Base-by-base conservation (phyloP, 2,888 invertebrate genomes). In the Anthrax anthrax region DNA sequence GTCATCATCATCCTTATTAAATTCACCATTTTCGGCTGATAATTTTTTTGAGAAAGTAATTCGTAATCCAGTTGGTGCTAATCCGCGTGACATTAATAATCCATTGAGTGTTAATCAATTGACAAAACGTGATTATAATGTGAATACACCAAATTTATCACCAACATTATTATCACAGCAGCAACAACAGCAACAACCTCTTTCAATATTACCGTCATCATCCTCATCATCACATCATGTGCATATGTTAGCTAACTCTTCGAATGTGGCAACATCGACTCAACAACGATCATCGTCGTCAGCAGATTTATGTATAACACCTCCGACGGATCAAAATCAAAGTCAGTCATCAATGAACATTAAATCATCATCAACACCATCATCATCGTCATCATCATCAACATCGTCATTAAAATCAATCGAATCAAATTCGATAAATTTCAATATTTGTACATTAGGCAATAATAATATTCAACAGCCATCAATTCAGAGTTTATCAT, bases 81-180 rank as follows among this genome's bases (percentile, higher is more conserved):
- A 90, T 71, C 90, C 90, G 38, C 81, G 88, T 57, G 90, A 91
- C 71, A 82, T 86, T 54, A 91, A 91, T 72, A 90, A 91, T 73
- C 91, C 91, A 47, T 73, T 91, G 39, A 89, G 87, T 67, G 88
- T 91, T 49, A 89, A 89, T 60, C 89, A 90, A 70, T 72, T 91
- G 56, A 89, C 88, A 50, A 85, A 85, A 56, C 82, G 60, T 16
- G 57, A 57, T 50, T 57, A 55, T 41, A 54, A 47, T 39, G 46
- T 51, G 18, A 52, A 49, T 38, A 50, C n/a, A 19, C 43, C 27
- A 40, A 43, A 10, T 40, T 13, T 37, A 40, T 29, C 41, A 13
- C 19, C 45, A 37, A 14, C 49, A 29, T 5, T 34, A 32, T 19
- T 41, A 37, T 18, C 43, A 36, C 47, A 46, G n/a, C 46, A 43